Evolutionary conservation across 64 coral and sea anemone species (phyloP).

Genomic region (Catalaphyllia jardinei): DNA sequence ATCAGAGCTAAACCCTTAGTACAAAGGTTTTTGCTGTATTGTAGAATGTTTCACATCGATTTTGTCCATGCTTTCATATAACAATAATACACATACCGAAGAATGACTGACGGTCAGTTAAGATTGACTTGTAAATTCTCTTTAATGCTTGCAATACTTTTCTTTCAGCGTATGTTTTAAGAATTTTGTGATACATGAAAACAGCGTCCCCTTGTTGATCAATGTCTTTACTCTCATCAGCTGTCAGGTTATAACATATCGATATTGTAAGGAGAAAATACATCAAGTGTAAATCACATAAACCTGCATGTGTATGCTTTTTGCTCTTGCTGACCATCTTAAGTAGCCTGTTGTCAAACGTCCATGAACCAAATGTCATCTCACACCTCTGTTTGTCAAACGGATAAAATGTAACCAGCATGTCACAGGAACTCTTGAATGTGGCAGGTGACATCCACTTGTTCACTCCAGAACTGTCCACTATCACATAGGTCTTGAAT

Average conservation of each 20-base stretch:
- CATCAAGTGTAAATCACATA: neutral
- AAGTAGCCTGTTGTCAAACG: conserved; percentile 53
- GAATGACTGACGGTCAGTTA: too few relatives aligned
- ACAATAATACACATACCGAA: too few relatives aligned
- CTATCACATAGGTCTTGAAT: conserved; percentile 74
- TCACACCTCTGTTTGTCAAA: conserved; percentile 60
- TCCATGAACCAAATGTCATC: conserved; percentile 79
- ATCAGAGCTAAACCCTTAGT: too few relatives aligned
- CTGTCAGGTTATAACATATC: neutral
- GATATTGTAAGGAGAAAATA: neutral
- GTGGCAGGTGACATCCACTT: conserved; percentile 75
- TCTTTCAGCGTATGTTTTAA: too few relatives aligned
- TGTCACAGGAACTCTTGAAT: conserved; percentile 70
- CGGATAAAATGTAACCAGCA: conserved; percentile 58
- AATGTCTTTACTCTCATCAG: too few relatives aligned
- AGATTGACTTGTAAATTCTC: too few relatives aligned
- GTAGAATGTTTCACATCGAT: too few relatives aligned
- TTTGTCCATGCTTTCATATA: too few relatives aligned
- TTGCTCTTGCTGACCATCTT: conserved; percentile 5
- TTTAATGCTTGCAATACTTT: too few relatives aligned
- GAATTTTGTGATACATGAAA: too few relatives aligned
- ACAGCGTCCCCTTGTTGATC: too few relatives aligned
- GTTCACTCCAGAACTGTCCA: conserved; percentile 37
- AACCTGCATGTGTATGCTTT: conserved; percentile 38
- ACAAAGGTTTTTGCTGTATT: too few relatives aligned